A percentile compares a stretch with the other conserved stretches of the same genome.
Evolutionary conservation across 2,888 invertebrate genomes (phyloP).

Genomic region (Corythucha ciliata): DNA sequence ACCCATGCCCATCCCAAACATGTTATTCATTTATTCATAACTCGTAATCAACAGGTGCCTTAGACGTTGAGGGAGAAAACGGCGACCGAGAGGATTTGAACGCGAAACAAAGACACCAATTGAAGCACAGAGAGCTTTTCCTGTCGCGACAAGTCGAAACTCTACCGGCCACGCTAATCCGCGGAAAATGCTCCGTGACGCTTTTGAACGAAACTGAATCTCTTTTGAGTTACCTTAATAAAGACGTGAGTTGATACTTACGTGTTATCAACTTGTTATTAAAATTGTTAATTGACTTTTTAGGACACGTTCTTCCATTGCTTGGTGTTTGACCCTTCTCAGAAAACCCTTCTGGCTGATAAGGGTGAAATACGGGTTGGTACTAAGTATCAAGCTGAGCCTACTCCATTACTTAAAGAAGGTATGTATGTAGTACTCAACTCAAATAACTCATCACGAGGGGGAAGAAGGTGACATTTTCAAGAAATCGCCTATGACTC

Average conservation of each 20-base stretch:
- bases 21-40: neutral
- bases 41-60: constrained; percentile 23
- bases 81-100: constrained; percentile 47
- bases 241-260: constrained; percentile 61
- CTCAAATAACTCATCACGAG: neutral
- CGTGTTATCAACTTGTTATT: constrained; percentile 9
- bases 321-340: constrained; percentile 97
- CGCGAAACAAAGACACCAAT: constrained; percentile 84
- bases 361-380: constrained; percentile 80
- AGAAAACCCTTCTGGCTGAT: constrained; percentile 96
- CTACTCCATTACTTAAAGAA: constrained; percentile 70
- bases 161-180: constrained; percentile 95
- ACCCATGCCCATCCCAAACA: neutral
- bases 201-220: constrained; percentile 98
- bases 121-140: constrained; percentile 96
- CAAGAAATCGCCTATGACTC: no score
- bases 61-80: constrained; percentile 32
- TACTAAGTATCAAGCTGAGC: constrained; percentile 93
- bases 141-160: constrained; percentile 96
- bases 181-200: constrained; percentile 98
- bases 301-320: constrained; percentile 99
- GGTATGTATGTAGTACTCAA: constrained; percentile 43
- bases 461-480: neutral
- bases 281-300: constrained; percentile 42
- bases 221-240: constrained; percentile 88